Evolutionary conservation across 2,113 vertebrate species (phyloP).

Genomic region (Otocyon megalotis): DNA sequence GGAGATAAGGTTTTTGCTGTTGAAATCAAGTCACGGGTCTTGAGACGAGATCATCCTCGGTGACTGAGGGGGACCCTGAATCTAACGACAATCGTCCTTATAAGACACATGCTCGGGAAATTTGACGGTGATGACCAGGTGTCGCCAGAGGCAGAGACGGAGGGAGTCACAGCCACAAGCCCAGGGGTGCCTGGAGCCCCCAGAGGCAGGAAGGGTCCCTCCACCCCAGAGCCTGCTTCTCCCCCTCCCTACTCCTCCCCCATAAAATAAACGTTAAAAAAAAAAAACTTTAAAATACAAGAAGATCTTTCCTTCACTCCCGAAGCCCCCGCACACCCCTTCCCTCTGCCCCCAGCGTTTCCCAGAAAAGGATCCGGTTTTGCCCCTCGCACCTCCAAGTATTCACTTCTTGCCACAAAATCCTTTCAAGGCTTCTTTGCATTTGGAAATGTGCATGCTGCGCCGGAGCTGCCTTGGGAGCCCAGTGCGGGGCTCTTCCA

Average conservation of each 20-base stretch:
- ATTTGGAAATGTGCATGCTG: not conserved
- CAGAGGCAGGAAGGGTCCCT: no score
- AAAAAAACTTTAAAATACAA: not conserved
- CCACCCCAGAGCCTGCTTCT: no score
- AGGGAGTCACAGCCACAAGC: not conserved
- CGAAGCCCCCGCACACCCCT: no score
- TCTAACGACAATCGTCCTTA: not conserved
- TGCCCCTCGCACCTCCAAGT: not conserved
- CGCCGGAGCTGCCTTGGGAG: accelerated
- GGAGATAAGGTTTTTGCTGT: not conserved
- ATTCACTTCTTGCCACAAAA: no score
- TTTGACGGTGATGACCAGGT: not conserved
- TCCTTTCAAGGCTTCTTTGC: not conserved
- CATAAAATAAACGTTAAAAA: no score
- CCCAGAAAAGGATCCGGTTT: accelerated
- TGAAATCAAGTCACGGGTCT: no score
- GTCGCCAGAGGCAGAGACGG: no score
- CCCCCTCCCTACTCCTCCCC: no score
- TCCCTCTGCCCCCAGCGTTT: not conserved
- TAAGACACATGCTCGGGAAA: not conserved
- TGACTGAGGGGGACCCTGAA: not conserved
- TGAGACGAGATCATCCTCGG: not conserved
- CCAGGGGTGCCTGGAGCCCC: not conserved
- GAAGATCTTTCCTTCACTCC: not conserved
- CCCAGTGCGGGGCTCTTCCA: not conserved